A percentile compares a stretch with the other conserved stretches of the same genome.
Conservation (phyloP, 2,888 invertebrate genomes). For the Troglohyphantes excavatus region DNA sequence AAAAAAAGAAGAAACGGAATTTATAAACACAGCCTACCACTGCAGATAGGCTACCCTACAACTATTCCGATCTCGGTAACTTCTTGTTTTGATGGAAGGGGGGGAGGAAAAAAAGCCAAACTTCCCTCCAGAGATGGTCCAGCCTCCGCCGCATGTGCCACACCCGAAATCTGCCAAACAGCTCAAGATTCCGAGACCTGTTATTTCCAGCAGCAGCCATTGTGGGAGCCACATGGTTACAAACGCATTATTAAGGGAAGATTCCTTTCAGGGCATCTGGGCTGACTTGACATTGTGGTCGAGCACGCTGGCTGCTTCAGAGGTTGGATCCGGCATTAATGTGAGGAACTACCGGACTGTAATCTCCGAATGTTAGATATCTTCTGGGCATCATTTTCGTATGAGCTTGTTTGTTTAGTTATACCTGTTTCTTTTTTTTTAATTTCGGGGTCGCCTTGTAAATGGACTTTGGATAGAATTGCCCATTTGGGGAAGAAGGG, state of each 20-base stretch:
- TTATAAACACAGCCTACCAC: conserved; percentile 55
- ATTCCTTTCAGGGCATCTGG: not conserved
- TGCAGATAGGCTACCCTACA: conserved; percentile 57
- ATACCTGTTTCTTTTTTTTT: not conserved
- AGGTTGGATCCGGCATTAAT: conserved; percentile 21
- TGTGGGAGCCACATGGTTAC: conserved; percentile 64
- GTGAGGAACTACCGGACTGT: conserved; percentile 56
- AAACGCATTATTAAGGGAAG: conserved; percentile 72
- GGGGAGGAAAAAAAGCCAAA: conserved; percentile 20
- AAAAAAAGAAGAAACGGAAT: conserved; percentile 32
- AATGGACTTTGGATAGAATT: not conserved
- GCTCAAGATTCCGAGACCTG: conserved; percentile 50
- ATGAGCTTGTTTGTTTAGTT: conserved; percentile 37
- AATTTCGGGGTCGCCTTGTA: not conserved
- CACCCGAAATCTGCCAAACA: conserved; percentile 64
- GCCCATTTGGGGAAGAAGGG: not conserved
- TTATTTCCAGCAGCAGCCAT: conserved; percentile 70
- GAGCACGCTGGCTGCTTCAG: conserved; percentile 1
- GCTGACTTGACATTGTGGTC: conserved; percentile 47
- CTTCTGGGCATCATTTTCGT: conserved; percentile 21
- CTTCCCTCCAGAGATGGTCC: conserved; percentile 20
- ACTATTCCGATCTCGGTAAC: conserved; percentile 47
- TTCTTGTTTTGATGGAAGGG: conserved; percentile 65
- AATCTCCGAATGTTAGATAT: conserved; percentile 47
- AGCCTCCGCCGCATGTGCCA: conserved; percentile 34